These are phyloP conservation scores for Caenorhabditis sulstoni DNA, from an alignment of 2,888 invertebrate genomes.

Conservation along the genomic window DNA sequence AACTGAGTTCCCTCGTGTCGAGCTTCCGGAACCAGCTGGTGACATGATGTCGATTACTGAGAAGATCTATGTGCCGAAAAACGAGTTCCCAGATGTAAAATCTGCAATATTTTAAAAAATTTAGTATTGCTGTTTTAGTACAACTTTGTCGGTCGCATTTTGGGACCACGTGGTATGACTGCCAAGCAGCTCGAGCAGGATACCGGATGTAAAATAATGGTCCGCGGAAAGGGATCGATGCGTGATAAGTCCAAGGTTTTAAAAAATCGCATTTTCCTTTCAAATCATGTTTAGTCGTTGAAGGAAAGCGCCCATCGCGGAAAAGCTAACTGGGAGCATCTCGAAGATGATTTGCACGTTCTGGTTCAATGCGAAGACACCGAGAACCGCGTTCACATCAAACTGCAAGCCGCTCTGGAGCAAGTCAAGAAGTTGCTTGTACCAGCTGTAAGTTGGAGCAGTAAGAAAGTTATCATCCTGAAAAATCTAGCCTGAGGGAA, in stretches of 20 bases:
- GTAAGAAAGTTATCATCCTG: not conserved
- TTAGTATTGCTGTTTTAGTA: constrained; percentile 87
- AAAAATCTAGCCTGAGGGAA: constrained; percentile 91
- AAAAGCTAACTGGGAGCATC: constrained; percentile 99
- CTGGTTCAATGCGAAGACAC: constrained; percentile 92
- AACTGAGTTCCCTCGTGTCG: constrained; percentile 95
- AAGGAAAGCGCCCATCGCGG: constrained; percentile 99
- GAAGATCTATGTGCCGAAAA: constrained; percentile 99
- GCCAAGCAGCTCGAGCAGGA: constrained; percentile 99
- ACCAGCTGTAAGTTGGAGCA: constrained; percentile 86
- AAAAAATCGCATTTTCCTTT: not conserved
- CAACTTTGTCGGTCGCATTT: constrained; percentile 99
- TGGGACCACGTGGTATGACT: constrained; percentile 99
- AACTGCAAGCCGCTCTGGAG: constrained; percentile 95
- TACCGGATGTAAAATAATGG: constrained; percentile 99
- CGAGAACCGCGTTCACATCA: constrained; percentile 94
- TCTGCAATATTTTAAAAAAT: not conserved
- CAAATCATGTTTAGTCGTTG: constrained; percentile 45
- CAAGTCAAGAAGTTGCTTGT: constrained; percentile 97
- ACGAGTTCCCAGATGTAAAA: constrained; percentile 99
- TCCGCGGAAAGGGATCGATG: constrained; percentile 88
- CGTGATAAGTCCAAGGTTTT: constrained; percentile 68
- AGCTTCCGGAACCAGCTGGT: constrained; percentile 75
- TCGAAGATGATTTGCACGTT: constrained; percentile 98
- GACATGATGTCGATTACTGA: constrained; percentile 92